Evolutionary conservation across 2,113 vertebrate species (phyloP).

Genomic region (Calonectris borealis): DNA sequence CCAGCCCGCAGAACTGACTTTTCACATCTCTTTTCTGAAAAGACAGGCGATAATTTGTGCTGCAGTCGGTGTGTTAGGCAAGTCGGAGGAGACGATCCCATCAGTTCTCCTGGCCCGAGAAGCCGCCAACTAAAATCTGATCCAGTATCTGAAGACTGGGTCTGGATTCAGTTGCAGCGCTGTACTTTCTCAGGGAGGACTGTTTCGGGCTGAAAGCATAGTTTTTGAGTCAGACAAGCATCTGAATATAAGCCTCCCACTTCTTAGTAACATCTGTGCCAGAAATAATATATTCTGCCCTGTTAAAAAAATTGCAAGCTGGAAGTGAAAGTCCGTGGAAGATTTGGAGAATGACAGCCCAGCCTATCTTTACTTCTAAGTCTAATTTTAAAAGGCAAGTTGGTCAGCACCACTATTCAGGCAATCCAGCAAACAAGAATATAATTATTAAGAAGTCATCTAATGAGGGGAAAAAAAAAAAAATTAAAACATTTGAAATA

Average conservation of each 20-base stretch:
- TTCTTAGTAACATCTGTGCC: neutral
- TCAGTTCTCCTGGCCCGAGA: neutral
- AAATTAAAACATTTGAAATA: neutral
- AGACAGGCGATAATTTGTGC: neutral
- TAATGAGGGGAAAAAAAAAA: neutral
- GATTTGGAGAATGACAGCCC: neutral
- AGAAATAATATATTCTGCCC: neutral
- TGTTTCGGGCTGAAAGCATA: neutral
- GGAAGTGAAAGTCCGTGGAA: neutral
- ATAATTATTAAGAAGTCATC: neutral
- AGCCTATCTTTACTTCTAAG: neutral
- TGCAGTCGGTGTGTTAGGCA: neutral
- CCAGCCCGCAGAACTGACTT: neutral
- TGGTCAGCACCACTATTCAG: neutral
- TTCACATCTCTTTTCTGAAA: neutral
- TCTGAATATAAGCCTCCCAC: neutral
- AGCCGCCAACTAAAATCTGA: neutral
- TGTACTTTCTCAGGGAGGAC: neutral
- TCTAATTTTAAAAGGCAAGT: neutral
- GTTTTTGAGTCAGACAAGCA: neutral
- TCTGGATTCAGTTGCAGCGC: neutral
- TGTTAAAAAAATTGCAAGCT: neutral
- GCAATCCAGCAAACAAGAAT: neutral
- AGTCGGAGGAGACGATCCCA: neutral
- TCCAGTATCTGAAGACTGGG: accelerated